Conservation (phyloP, 2,888 invertebrate species). For the Tortrix viridana region DNA sequence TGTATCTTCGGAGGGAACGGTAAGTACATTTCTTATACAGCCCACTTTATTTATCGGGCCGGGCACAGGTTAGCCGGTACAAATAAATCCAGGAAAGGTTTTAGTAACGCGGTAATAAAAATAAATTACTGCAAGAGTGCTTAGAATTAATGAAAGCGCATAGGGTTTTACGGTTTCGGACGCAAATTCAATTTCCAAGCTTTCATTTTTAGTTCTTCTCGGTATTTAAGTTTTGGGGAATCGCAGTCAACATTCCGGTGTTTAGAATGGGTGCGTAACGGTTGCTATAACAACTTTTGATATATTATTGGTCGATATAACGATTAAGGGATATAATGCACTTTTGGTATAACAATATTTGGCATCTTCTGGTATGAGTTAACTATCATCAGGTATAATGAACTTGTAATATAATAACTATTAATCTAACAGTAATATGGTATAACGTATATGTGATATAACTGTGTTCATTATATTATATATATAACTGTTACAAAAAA, state of each 20-base stretch:
- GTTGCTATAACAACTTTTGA: too few species aligned
- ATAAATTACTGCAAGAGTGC: constrained; percentile 38
- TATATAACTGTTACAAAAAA: too few species aligned
- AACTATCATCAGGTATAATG: too few species aligned
- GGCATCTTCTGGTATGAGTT: too few species aligned
- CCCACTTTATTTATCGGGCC: constrained; percentile 39
- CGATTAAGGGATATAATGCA: too few species aligned
- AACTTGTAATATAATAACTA: too few species aligned
- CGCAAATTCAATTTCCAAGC: constrained; percentile 24
- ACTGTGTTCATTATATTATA: too few species aligned
- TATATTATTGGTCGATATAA: too few species aligned
- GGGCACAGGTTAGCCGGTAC: constrained; percentile 40
- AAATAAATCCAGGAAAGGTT: constrained; percentile 41
- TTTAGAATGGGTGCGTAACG: too few species aligned
- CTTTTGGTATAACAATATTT: too few species aligned
- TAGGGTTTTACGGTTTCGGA: constrained; percentile 24
- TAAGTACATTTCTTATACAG: not conserved
- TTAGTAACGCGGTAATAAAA: constrained; percentile 35
- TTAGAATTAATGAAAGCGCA: constrained; percentile 38
- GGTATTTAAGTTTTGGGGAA: not conserved
- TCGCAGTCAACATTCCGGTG: not conserved
- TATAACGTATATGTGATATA: too few species aligned
- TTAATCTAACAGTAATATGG: too few species aligned
- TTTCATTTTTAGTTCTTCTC: not conserved
- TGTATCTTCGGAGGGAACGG: not conserved